phyloP scores from a whole-genome alignment of 2,888 invertebrate species.

The Limnephilus rhombicus region DNA sequence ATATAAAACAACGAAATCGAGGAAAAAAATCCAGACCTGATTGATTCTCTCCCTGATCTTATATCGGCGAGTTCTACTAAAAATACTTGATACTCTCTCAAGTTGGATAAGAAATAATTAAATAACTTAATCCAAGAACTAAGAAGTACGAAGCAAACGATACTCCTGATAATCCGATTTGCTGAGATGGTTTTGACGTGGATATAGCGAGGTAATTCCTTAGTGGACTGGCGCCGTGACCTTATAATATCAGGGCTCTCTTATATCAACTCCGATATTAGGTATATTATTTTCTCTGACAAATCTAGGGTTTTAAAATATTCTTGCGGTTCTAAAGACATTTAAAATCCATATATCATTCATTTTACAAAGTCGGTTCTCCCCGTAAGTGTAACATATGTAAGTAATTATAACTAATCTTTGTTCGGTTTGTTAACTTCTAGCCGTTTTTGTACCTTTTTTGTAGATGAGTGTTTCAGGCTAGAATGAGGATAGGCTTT shows the following conservation, averaged over 20 bases:
- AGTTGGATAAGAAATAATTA: background rate
- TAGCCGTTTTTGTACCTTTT: no score
- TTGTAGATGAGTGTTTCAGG: no score
- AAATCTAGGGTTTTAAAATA: background rate
- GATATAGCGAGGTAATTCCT: background rate
- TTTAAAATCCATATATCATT: background rate
- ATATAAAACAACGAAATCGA: background rate
- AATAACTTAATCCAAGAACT: constrained; percentile 1
- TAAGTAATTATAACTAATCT: background rate
- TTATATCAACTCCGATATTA: background rate
- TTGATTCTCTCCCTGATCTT: background rate
- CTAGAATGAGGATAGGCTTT: no score
- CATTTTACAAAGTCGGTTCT: background rate
- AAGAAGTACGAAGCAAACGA: background rate
- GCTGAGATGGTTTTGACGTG: background rate
- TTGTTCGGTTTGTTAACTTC: background rate
- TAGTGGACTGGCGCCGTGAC: background rate
- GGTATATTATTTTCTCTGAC: background rate
- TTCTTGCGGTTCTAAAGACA: background rate
- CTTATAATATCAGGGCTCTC: background rate
- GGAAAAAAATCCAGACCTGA: background rate
- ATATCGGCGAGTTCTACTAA: background rate
- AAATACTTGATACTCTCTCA: background rate
- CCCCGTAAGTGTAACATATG: no score
- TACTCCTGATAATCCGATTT: constrained; percentile 20